Evolutionary conservation across 2,888 invertebrate species (phyloP).

Genomic region (Isotomurus palustris): DNA sequence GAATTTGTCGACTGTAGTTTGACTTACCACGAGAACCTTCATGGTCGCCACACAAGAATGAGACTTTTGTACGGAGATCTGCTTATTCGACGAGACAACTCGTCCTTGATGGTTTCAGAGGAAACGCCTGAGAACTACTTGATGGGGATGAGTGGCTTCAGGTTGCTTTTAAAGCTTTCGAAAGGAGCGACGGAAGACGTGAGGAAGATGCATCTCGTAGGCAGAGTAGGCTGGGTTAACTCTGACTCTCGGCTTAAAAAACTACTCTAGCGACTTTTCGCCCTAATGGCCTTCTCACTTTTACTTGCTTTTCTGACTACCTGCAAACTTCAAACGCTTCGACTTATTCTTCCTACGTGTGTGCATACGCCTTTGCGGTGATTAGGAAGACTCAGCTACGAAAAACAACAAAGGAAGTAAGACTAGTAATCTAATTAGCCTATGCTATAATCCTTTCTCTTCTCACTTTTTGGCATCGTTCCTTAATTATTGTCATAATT

Average conservation of each 20-base stretch:
- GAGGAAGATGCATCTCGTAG: no score
- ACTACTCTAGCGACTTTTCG: slow-evolving; percentile 6
- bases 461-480: no score
- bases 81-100: background rate
- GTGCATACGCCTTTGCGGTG: no score
- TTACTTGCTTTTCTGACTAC: slow-evolving; percentile 1
- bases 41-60: no score
- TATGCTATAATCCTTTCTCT: no score
- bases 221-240: no score
- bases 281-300: slow-evolving; percentile 12
- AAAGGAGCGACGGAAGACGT: no score
- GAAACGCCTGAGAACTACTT: background rate
- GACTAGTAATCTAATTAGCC: no score
- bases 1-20: background rate
- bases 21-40: slow-evolving; percentile 39
- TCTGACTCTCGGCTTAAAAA: slow-evolving; percentile 14
- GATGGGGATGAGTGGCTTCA: background rate
- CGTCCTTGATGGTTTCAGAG: background rate
- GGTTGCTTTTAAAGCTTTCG: slow-evolving; percentile 7
- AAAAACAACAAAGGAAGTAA: background rate
- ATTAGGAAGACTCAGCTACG: no score
- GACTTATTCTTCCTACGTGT: background rate
- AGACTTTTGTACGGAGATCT: no score
- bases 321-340: background rate
- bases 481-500: no score